Evolutionary conservation across 2,888 invertebrate genomes (phyloP), one percentile per base, ranked within the genome.

Genomic region (Andrena bucephala): DNA sequence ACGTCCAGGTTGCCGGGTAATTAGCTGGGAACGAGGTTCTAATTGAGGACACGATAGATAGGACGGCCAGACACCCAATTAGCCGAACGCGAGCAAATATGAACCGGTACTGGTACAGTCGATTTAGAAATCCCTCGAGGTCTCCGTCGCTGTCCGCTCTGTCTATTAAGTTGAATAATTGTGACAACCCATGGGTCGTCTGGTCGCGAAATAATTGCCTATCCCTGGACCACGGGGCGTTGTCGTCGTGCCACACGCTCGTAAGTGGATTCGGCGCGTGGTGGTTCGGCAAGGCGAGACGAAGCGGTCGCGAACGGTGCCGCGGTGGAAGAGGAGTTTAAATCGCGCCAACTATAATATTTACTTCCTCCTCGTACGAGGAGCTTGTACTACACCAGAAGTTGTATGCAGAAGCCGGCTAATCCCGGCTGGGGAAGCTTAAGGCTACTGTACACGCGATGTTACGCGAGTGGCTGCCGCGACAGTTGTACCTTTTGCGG

Each of bases 391-490:
- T 20, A 31, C 36, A 20, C 50, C 63, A 59, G 36, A 16, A 59
- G 66, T 84, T 65, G 81, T 85, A 75, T 63, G 62, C 84, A 62
- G 75, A 20, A 67, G 66, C 20, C 50, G 70, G 27, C 57, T 71
- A 59, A 65, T 77, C 71, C 66, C 16, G 62, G 5, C 54, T 60
- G 66, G 60, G 69, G 68, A 63, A 63, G 75, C 80, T 86, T 74
- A 79, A 81, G 77, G 67, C 69, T 66, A 77, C 16, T 48, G 70
- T 74, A 83, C 89, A 88, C 86, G 87, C 85, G 84, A 89, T 85
- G 84, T 87, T 83, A 85, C 86, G 87, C 85, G 86, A 89, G 84
- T 80, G 78, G 69, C 65, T 77, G 77, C 67, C 83, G 77, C 77
- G 81, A 74, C 81, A 84, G 71, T 79, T 87, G 59, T 81, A 78